Conservation (phyloP, 2,888 invertebrate species). For the Troglohyphantes excavatus region DNA sequence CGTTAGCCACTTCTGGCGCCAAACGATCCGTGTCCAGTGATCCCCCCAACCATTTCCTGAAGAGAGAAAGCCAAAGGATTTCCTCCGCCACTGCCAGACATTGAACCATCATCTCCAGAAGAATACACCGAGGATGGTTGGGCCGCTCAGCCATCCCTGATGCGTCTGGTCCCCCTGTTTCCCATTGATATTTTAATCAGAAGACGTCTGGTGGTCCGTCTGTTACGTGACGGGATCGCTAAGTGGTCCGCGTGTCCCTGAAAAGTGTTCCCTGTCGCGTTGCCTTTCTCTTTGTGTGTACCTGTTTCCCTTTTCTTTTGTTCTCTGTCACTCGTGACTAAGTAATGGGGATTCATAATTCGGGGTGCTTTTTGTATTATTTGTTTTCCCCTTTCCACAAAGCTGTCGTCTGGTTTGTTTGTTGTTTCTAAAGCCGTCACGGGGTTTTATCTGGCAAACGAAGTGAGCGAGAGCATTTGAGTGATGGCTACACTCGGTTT, state of each 20-base stretch:
- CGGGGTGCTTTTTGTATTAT: too few relatives aligned
- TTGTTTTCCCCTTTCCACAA: too few relatives aligned
- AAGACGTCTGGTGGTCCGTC: constrained; percentile 26
- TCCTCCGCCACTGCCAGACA: not conserved
- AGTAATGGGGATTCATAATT: constrained; percentile 4
- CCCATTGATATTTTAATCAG: constrained; percentile 63
- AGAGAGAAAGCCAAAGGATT: not conserved
- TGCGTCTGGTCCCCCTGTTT: not conserved
- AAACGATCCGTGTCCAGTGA: not conserved
- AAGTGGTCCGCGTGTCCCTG: constrained; percentile 10
- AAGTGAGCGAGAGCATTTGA: too few relatives aligned
- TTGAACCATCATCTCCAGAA: not conserved
- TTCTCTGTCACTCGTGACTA: constrained; percentile 41
- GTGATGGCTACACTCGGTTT: too few relatives aligned
- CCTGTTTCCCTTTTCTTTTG: constrained; percentile 13
- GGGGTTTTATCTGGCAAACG: too few relatives aligned
- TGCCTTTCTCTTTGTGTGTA: not conserved
- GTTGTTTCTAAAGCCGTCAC: too few relatives aligned
- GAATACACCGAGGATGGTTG: not conserved
- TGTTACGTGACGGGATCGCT: constrained; percentile 34
- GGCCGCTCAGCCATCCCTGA: not conserved
- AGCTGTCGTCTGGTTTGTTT: too few relatives aligned
- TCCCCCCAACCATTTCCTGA: not conserved
- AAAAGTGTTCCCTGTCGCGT: not conserved
- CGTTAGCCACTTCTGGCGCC: constrained; percentile 6